Evolutionary conservation across 2,797 vertebrate genomes (phyloP), one percentile per base, ranked within the genome.

Genomic region (Poecilia picta): DNA sequence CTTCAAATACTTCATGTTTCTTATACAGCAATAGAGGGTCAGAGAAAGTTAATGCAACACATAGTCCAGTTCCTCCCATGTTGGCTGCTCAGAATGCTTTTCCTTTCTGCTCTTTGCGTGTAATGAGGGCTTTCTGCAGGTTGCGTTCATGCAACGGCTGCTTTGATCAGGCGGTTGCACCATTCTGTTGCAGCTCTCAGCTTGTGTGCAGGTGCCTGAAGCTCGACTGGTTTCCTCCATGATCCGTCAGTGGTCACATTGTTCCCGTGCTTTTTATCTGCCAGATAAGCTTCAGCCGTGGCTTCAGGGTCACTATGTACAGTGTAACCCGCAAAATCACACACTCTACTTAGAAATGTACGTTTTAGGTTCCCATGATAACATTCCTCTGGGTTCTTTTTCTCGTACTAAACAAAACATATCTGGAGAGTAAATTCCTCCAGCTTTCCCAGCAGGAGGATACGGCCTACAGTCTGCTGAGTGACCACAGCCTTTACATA

Each of bases 401-500:
- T 23, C 18, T 85, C 86, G 92, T 86, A 76, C 78, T 74, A 90
- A 91, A 78, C 81, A 90, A 88, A 93, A 89, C 87, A 85, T 73
- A 81, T 68, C 72, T 5, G 18, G 70, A 89, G 79, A 89, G 51
- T 46, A 80, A 87, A 91, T 92, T 83, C 85, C 87, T 46, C 45
- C 33, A 85, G 90, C 89, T 87, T 90, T 88, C 73, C 28, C 74
- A 80, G 87, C 75, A 85, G 83, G 89, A 89, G 78, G 82, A 85
- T 79, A 39, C 5, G 62, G 87, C 90, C 80, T 79, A 87, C 85
- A 76, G 83, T 86, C 89, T 83, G 83, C 82, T 55, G 86, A 81
- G 80, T 80, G 41, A 84, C 89, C 88, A 71, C 88, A 88, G 5
- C 85, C 89, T 90, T 90, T 91, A 87, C 92, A 88, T 93, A 90